Base-by-base conservation (phyloP, 37 sponge, comb jelly and placozoan genomes). In the Corticium candelabrum region DNA sequence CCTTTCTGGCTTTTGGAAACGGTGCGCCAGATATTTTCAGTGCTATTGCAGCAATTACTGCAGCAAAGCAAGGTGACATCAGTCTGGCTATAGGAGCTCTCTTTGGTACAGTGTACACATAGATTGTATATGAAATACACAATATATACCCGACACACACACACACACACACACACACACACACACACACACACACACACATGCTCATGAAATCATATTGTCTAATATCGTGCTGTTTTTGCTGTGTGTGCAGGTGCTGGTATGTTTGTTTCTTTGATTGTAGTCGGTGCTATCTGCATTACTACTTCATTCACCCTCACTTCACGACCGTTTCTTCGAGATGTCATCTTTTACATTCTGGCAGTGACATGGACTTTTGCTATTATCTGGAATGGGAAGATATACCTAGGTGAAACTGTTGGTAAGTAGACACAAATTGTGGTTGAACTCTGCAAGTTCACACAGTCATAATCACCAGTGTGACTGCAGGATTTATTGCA, bases 11-110 rank as follows among this genome's bases (percentile, higher is more conserved):
- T 0, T 82, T 97, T 11, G 98, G 98, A 3, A 97, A 97, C 70
- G 98, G 98, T 43, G 91, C 98, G 0, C 94, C 98, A 0, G 98
- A 97, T 67, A 97, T 97, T 3, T 97, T 97, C 83, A 89, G 92
- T 85, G 87, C 92, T 36, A 82, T 91, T 74, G 87, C 92, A 15
- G 96, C 92, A 37, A 86, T 91, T 79, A 89, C 79, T 38, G 84
- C 85, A 34, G 77, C 84, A 5, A 77, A 86, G 1, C 15, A 21
- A 11, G 15, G 21, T 50, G 62, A 50, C 21, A 50, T 50, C 11
- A 27, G 15, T 21, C 88, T 97, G 2, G 98, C 98, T 32, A 80
- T 97, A 34, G 98, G 98, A 33, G 98, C 95, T 34, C 73, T 97
- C 34, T 97, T 93, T 89, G 96, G 93, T 93, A 37, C 41, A 87